Percentiles rank a stretch among this genome's conserved stretches.
These are phyloP conservation scores for Stichodactyla helianthus DNA, from an alignment of 64 coral and sea anemone species.

Conservation along the genomic window DNA sequence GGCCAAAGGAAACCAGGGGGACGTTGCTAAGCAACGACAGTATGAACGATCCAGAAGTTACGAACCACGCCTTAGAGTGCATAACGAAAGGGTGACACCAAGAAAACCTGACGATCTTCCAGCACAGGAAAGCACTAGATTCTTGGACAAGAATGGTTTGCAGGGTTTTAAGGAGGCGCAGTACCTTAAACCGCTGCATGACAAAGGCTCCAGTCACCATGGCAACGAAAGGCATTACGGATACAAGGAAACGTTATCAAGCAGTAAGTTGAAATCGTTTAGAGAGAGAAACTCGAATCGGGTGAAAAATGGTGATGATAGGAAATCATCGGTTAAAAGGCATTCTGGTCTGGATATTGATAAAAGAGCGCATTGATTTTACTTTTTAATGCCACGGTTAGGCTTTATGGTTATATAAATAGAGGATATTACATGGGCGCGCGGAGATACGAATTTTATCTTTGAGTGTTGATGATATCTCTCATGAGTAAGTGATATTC, in stretches of 20 bases:
- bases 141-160: background rate
- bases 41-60: background rate
- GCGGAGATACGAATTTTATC: too few species aligned
- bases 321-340: background rate
- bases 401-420: background rate
- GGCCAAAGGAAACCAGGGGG: background rate
- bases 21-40: background rate
- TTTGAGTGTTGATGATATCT: too few species aligned
- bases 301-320: background rate
- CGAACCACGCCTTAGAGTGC: background rate
- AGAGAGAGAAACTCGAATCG: background rate
- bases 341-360: background rate
- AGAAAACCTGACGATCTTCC: background rate
- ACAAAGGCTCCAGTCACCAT: background rate
- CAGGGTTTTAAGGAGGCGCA: background rate
- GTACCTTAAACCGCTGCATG: background rate
- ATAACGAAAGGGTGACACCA: background rate
- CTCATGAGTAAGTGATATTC: too few species aligned
- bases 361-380: background rate
- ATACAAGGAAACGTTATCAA: background rate
- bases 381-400: background rate
- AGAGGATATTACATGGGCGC: background rate
- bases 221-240: background rate
- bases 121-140: background rate
- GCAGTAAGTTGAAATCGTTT: background rate